Percentiles rank a stretch among this genome's conserved stretches.
Evolutionary conservation across 2,797 vertebrate genomes (phyloP).

Genomic region (Parauchenoglanis punctatus): DNA sequence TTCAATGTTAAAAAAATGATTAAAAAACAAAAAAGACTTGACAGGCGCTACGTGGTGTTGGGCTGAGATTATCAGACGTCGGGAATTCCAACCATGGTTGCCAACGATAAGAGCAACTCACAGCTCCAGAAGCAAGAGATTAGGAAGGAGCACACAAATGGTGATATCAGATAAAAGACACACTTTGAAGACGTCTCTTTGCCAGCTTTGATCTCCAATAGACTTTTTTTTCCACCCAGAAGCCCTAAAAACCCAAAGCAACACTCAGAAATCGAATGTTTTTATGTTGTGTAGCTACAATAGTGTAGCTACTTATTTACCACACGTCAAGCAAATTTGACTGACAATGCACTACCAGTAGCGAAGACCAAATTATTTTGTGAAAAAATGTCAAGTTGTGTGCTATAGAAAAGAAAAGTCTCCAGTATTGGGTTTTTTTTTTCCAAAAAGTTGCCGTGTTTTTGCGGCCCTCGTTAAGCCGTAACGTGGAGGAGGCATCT

Average conservation of each 20-base stretch:
- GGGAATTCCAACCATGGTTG: constrained; percentile 71
- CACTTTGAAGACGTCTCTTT: constrained; percentile 71
- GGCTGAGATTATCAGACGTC: constrained; percentile 68
- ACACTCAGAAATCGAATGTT: not conserved
- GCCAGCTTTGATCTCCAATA: constrained; percentile 40
- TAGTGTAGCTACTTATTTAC: not conserved
- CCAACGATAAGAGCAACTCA: constrained; percentile 72
- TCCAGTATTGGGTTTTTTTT: not conserved
- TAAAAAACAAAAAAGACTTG: constrained; percentile 19
- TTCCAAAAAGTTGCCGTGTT: not conserved
- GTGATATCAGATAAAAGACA: constrained; percentile 74
- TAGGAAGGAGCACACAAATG: constrained; percentile 68
- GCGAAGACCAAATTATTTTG: not conserved
- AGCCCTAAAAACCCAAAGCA: not conserved
- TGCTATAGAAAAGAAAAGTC: not conserved
- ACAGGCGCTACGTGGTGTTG: constrained; percentile 61
- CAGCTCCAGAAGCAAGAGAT: constrained; percentile 70
- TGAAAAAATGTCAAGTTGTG: not conserved
- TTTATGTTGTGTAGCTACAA: not conserved
- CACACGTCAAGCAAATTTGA: not conserved
- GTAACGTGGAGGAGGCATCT: not conserved
- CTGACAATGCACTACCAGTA: not conserved
- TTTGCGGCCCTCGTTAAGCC: not conserved
- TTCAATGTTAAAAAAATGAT: not conserved
- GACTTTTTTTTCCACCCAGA: constrained; percentile 3